A percentile compares a stretch with the other conserved stretches of the same genome.
Evolutionary conservation across 2,797 vertebrate species (phyloP).

Genomic region (Hipposideros larvatus): DNA sequence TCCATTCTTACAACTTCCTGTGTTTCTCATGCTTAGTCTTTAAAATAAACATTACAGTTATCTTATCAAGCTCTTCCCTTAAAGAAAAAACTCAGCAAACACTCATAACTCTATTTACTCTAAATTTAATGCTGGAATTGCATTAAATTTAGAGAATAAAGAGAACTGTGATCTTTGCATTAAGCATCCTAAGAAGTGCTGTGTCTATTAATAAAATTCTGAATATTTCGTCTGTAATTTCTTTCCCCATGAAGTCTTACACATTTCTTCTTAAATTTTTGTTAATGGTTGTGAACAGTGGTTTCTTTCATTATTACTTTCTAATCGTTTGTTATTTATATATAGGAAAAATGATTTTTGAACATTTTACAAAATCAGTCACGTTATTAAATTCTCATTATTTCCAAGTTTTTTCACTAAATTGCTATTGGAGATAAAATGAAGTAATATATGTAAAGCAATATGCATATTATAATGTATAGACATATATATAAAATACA

Average conservation of each 20-base stretch:
- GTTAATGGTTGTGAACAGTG: background rate
- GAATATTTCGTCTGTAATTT: background rate
- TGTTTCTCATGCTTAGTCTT: background rate
- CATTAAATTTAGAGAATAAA: background rate
- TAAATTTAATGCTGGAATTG: background rate
- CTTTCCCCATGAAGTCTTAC: background rate
- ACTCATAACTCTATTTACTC: background rate
- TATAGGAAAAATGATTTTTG: background rate
- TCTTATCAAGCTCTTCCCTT: background rate
- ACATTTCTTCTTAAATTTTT: background rate
- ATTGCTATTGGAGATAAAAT: background rate
- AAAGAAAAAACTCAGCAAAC: background rate
- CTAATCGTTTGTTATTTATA: background rate
- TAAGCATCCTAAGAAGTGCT: background rate
- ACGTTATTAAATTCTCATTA: background rate
- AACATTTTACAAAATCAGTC: background rate
- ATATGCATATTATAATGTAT: background rate
- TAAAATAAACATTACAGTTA: background rate
- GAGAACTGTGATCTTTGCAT: background rate
- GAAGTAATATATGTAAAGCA: background rate
- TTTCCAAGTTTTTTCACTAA: background rate
- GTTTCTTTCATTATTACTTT: background rate
- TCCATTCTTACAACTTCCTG: background rate
- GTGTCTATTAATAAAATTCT: background rate
- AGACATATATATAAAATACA: background rate